A percentile compares a stretch with the other conserved stretches of the same genome.
These are phyloP conservation scores for Drosophila rhopaloa DNA, from an alignment of 1,140 invertebrate species.

Conservation along the genomic window DNA sequence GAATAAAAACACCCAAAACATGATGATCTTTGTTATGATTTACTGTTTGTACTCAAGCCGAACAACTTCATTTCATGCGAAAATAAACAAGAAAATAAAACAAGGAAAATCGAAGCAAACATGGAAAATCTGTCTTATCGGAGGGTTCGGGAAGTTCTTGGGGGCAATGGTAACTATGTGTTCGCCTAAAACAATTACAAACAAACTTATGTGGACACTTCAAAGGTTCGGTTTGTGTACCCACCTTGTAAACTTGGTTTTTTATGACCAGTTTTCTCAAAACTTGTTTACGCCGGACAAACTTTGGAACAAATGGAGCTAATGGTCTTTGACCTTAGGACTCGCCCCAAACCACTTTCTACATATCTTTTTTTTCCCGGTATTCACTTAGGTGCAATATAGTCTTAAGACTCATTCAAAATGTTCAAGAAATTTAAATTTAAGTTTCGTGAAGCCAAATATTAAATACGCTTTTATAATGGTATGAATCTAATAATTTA, in stretches of 20 bases:
- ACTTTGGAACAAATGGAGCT: constrained; percentile 9
- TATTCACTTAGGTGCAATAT: neutral
- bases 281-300: constrained; percentile 29
- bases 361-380: neutral
- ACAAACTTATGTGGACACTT: constrained; percentile 10
- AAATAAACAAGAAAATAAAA: constrained; percentile 47
- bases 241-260: neutral
- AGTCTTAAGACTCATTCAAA: no score
- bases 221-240: constrained; percentile 13
- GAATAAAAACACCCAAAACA: constrained; percentile 40
- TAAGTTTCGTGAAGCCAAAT: no score
- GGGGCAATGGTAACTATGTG: neutral
- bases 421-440: no score
- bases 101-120: constrained; percentile 39
- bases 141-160: neutral
- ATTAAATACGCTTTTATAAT: no score
- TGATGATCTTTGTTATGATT: constrained; percentile 45
- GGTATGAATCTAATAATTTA: no score
- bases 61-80: constrained; percentile 56
- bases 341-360: neutral
- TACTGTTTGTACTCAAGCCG: constrained; percentile 47
- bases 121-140: constrained; percentile 37
- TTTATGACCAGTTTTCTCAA: constrained; percentile 18
- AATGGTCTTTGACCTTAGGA: constrained; percentile 31
- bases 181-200: constrained; percentile 13